Conservation (phyloP, 2,113 vertebrate species). For the Nothocercus julius region DNA sequence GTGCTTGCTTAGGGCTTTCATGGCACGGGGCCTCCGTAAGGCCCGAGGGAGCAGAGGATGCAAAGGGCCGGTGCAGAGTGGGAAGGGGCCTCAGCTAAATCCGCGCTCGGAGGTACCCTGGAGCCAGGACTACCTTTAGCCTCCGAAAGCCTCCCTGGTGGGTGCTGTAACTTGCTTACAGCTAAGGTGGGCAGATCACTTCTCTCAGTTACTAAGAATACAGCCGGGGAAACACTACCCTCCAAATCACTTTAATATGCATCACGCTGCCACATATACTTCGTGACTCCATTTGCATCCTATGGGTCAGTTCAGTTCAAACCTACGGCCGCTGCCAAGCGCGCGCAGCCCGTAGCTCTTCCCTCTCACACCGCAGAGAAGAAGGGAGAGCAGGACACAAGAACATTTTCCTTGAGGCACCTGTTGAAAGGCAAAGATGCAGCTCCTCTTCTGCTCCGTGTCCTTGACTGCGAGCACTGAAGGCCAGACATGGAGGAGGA, state of each 20-base stretch:
- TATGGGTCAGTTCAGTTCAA: neutral
- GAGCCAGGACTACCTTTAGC: neutral
- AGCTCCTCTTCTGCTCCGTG: fast-evolving
- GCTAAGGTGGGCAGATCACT: conserved; percentile 33
- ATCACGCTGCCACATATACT: conserved; percentile 51
- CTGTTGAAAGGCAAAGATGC: neutral
- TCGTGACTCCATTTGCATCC: conserved; percentile 47
- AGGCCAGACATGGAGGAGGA: neutral
- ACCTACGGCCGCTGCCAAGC: neutral
- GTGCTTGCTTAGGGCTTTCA: neutral
- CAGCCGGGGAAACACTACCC: conserved; percentile 46
- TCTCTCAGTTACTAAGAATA: conserved; percentile 54
- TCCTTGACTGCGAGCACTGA: neutral
- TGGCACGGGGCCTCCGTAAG: fast-evolving
- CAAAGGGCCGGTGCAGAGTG: fast-evolving
- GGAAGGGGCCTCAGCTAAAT: neutral
- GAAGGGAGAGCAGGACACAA: neutral
- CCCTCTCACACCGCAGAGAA: neutral
- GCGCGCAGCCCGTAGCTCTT: neutral
- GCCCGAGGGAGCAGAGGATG: neutral
- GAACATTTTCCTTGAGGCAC: neutral
- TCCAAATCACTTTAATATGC: conserved; percentile 28
- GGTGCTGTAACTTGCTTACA: fast-evolving
- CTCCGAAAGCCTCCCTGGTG: neutral
- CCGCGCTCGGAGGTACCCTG: neutral